phyloP scores from a whole-genome alignment of 2,113 vertebrate genomes.

The Cyanoderma ruficeps region DNA sequence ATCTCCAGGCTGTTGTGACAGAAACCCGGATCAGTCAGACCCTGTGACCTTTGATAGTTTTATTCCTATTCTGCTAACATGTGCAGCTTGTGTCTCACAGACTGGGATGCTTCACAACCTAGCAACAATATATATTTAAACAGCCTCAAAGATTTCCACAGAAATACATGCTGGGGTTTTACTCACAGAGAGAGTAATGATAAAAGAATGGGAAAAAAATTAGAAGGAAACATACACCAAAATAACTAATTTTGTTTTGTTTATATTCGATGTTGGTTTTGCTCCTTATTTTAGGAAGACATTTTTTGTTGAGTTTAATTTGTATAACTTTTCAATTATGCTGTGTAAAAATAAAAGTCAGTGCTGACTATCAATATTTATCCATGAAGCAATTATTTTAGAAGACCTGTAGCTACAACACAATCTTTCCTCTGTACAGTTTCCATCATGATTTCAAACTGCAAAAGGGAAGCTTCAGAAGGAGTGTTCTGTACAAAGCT shows the following conservation, averaged over 20 bases:
- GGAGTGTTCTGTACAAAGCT: not conserved
- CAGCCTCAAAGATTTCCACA: not conserved
- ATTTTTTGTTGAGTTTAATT: not conserved
- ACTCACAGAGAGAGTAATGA: not conserved
- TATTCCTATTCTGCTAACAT: accelerated
- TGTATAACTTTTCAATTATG: not conserved
- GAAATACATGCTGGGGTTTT: not conserved
- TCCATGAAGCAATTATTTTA: constrained; percentile 5
- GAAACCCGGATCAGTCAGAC: not conserved
- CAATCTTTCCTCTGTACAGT: not conserved
- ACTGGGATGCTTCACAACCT: not conserved
- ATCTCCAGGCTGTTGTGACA: accelerated
- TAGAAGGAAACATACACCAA: not conserved
- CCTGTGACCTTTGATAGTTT: not conserved
- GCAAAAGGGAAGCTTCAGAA: not conserved
- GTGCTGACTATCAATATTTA: not conserved
- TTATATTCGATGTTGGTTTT: not conserved
- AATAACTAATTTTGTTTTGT: not conserved
- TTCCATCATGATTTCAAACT: not conserved
- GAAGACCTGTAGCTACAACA: not conserved
- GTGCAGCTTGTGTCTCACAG: not conserved
- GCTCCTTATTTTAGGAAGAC: not conserved
- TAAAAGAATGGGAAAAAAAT: not conserved
- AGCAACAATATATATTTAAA: not conserved
- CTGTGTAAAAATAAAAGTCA: not conserved